Evolutionary conservation across 2,888 invertebrate species (phyloP).

Genomic region (Cerastis rubricosa): DNA sequence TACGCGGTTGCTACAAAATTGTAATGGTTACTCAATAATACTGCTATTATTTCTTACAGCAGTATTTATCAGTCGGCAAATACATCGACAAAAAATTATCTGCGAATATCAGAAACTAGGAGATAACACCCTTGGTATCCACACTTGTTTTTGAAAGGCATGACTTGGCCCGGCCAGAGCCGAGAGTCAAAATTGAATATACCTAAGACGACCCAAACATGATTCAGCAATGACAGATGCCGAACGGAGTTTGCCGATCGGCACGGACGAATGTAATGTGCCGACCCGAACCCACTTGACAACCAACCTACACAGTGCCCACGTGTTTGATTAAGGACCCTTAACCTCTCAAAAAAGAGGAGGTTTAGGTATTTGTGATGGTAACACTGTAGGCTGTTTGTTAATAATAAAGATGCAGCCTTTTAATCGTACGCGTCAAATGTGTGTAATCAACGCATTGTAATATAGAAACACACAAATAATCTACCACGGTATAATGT

Average conservation of each 20-base stretch:
- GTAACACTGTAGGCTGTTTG: not conserved
- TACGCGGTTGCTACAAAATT: not conserved
- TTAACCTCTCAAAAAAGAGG: not conserved
- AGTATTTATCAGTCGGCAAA: not conserved
- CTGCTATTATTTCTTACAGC: slow-evolving; percentile 7
- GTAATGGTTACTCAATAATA: not conserved
- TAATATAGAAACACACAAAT: slow-evolving; percentile 58
- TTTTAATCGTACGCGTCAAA: slow-evolving; percentile 19
- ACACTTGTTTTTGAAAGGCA: too few species aligned
- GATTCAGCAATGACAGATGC: not conserved
- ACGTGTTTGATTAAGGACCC: not conserved
- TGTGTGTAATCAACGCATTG: slow-evolving; percentile 31
- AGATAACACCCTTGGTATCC: not conserved
- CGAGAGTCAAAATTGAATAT: not conserved
- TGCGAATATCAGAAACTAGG: not conserved
- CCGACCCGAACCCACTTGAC: not conserved
- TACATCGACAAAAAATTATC: too few species aligned
- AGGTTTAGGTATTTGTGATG: not conserved
- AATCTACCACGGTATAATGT: slow-evolving; percentile 54
- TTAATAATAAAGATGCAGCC: not conserved
- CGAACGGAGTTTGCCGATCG: not conserved
- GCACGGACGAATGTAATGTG: not conserved
- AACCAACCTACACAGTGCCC: not conserved
- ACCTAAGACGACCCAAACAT: not conserved
- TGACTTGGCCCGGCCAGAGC: too few species aligned